phyloP scores from a whole-genome alignment of 2,888 invertebrate genomes.

The Colostygia pectinataria region DNA sequence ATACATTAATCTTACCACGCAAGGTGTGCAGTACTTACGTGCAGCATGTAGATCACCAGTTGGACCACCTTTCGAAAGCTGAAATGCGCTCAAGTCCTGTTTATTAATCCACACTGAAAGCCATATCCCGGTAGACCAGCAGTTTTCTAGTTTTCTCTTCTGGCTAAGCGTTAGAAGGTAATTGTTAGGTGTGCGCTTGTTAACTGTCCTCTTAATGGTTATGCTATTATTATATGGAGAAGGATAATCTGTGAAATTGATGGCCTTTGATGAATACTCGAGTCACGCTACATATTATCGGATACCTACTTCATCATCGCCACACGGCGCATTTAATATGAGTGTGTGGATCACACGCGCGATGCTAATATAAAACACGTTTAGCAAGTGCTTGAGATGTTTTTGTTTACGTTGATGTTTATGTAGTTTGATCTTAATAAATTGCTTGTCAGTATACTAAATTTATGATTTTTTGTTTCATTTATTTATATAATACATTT shows the following conservation, averaged over 20 bases:
- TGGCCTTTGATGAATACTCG: not conserved
- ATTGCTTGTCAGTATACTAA: too few species aligned
- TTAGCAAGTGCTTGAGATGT: too few species aligned
- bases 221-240: slow-evolving; percentile 5
- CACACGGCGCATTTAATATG: too few species aligned
- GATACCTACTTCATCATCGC: not conserved
- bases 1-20: slow-evolving; percentile 59
- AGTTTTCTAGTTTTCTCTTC: slow-evolving; percentile 61
- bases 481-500: too few species aligned
- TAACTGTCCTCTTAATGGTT: slow-evolving; percentile 43
- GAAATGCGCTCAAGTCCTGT: slow-evolving; percentile 55
- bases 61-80: slow-evolving; percentile 61
- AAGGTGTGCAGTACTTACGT: slow-evolving; percentile 40
- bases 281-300: not conserved
- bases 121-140: slow-evolving; percentile 52
- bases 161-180: slow-evolving; percentile 24
- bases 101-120: slow-evolving; percentile 65
- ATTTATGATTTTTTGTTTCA: too few species aligned
- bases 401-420: not conserved
- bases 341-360: too few species aligned
- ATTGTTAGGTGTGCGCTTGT: slow-evolving; percentile 40
- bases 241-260: slow-evolving; percentile 8
- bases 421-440: too few species aligned
- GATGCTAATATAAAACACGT: too few species aligned
- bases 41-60: slow-evolving; percentile 57